Evolutionary conservation across 2,888 invertebrate species (phyloP).

Genomic region (Leptinotarsa haldemani): DNA sequence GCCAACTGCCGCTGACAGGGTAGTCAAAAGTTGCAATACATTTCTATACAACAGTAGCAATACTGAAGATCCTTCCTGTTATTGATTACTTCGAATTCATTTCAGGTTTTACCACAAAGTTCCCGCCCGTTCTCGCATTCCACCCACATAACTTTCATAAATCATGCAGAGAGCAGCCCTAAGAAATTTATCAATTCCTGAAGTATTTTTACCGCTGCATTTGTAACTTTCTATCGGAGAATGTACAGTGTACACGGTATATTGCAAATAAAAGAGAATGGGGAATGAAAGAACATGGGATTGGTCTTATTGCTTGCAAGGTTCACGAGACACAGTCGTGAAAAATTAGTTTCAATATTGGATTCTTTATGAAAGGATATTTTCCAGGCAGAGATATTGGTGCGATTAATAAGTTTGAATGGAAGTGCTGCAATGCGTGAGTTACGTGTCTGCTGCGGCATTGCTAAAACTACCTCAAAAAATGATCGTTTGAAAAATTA

Average conservation of each 20-base stretch:
- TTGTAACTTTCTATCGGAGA: slow-evolving; percentile 24
- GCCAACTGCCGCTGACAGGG: neutral
- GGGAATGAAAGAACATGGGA: slow-evolving; percentile 20
- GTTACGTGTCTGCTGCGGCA: neutral
- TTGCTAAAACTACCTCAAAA: too few species aligned
- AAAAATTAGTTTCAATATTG: slow-evolving; percentile 36
- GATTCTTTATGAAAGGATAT: slow-evolving; percentile 32
- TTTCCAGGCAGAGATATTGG: slow-evolving; percentile 27
- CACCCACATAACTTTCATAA: slow-evolving; percentile 33
- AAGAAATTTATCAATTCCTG: slow-evolving; percentile 27
- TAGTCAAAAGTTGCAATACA: neutral
- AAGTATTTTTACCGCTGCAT: slow-evolving; percentile 27
- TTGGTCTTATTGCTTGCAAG: slow-evolving; percentile 26
- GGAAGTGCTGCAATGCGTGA: neutral
- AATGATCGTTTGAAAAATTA: too few species aligned
- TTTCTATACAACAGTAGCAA: neutral
- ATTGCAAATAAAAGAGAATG: slow-evolving; percentile 17
- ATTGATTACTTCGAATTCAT: slow-evolving; percentile 37
- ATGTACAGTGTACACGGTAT: slow-evolving; percentile 15
- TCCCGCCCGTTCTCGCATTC: slow-evolving; percentile 28
- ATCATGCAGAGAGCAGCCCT: slow-evolving; percentile 28
- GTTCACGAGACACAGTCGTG: slow-evolving; percentile 28
- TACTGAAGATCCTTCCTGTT: slow-evolving; percentile 17
- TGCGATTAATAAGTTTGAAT: slow-evolving; percentile 20
- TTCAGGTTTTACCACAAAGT: slow-evolving; percentile 26